These are phyloP conservation scores for Zapornia atra DNA, from an alignment of 2,113 vertebrate species.

Conservation along the genomic window DNA sequence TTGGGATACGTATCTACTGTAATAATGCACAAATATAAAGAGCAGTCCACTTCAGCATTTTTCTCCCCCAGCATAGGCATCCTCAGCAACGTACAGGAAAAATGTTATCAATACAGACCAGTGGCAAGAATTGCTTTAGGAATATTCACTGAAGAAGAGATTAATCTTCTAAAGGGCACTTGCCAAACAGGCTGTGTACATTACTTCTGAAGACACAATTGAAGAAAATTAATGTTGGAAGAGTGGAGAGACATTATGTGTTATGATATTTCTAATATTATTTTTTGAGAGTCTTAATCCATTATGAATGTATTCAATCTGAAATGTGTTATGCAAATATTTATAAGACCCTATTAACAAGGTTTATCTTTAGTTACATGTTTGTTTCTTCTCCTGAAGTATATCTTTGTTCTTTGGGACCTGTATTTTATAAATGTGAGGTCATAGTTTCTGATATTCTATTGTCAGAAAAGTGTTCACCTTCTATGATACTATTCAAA, in stretches of 20 bases:
- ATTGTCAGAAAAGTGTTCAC: not conserved
- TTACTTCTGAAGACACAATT: not conserved
- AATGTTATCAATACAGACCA: not conserved
- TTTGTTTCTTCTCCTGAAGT: not conserved
- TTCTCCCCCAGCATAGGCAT: not conserved
- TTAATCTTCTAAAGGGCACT: not conserved
- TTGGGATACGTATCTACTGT: not conserved
- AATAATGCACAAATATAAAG: not conserved
- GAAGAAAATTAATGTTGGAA: not conserved
- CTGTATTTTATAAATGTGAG: conserved; percentile 23
- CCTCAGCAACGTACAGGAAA: not conserved
- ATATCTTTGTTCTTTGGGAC: not conserved
- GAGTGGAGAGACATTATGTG: not conserved
- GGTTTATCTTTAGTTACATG: not conserved
- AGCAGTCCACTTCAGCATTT: not conserved
- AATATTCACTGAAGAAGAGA: not conserved
- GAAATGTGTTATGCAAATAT: not conserved
- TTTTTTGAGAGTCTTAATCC: not conserved
- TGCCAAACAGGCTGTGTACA: not conserved
- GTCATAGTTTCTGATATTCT: not conserved
- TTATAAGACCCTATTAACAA: not conserved
- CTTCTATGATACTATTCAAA: not conserved
- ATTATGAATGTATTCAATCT: not conserved
- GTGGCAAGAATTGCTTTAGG: not conserved
- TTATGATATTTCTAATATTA: not conserved